Percentiles rank a stretch among this genome's conserved stretches.
Evolutionary conservation across 2,888 invertebrate genomes (phyloP).

Genomic region (Euclidia mi): DNA sequence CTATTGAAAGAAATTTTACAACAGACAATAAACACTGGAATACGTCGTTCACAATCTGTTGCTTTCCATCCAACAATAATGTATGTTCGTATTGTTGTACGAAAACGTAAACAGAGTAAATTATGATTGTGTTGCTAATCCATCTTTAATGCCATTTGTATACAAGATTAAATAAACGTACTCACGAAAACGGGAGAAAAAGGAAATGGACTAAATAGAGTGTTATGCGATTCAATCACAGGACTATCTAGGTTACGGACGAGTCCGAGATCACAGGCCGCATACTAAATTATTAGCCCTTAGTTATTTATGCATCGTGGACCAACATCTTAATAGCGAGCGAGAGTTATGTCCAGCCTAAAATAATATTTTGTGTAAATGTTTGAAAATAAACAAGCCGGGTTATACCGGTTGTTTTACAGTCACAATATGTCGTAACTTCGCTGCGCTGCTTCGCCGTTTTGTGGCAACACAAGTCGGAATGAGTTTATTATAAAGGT

Average conservation of each 20-base stretch:
- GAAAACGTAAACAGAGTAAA: too few relatives aligned
- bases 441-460: constrained; percentile 63
- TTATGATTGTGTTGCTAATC: neutral
- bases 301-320: constrained; percentile 88
- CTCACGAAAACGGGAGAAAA: constrained; percentile 49
- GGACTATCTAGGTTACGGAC: constrained; percentile 75
- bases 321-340: constrained; percentile 87
- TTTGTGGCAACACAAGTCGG: constrained; percentile 75
- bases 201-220: constrained; percentile 77
- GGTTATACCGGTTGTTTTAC: constrained; percentile 74
- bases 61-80: too few relatives aligned
- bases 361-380: constrained; percentile 89
- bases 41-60: too few relatives aligned
- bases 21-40: too few relatives aligned
- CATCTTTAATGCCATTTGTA: constrained; percentile 10
- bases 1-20: too few relatives aligned
- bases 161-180: constrained; percentile 53
- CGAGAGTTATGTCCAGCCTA: constrained; percentile 87
- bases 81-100: too few relatives aligned
- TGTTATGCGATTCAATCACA: constrained; percentile 84
- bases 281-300: constrained; percentile 88
- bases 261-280: constrained; percentile 79
- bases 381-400: constrained; percentile 86
- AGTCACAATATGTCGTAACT: constrained; percentile 79
- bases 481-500: constrained; percentile 79